Evolutionary conservation across 2,888 invertebrate genomes (phyloP), one percentile per base, ranked within the genome.

Genomic region (Cepaea hortensis): DNA sequence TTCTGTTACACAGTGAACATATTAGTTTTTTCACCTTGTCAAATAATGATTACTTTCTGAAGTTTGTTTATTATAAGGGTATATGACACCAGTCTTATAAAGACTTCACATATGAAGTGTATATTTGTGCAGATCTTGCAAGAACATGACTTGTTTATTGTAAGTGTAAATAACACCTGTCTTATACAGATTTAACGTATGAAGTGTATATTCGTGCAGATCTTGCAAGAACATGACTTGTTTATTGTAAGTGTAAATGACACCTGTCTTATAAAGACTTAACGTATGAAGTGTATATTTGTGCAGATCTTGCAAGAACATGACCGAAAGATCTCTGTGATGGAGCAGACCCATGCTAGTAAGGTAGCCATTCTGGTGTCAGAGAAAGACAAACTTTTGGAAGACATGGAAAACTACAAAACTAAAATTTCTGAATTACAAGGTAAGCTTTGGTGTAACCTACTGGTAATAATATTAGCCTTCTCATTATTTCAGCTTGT

Each of bases 321-420:
- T 62, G 62, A 85, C 15, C 73, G 76, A 75, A 35, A 70, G 46
- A 85, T 77, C 9, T 73, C 79, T 65, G 68, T 70, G 15, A 55
- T 79, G 62, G 65, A 82, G n/a, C 76, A 85, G 46, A 72, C 20
- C 9, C 23, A 84, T 9, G 72, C 81, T 3, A 72, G n/a, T 50
- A 20, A 35, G 61, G 46, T 82, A n/a, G 83, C 84, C 61, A 79
- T 88, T 84, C n/a, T 88, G 48, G 73, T 81, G 65, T 84, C 89
- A 73, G 46, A 89, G 20, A 86, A 88, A 76, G 81, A 87, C 23
- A 72, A 88, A 11, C 84, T 89, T 3, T 2, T 23, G n/a, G 61
- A 73, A 55, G 55, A 73, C 62, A 88, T 46, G 18, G 68, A 68
- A 18, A 48, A 68, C 9, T 46, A 68, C 13, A 13, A 48, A 35